These are phyloP conservation scores for Campopleginae sp. DNA, from an alignment of 2,888 invertebrate genomes.

Conservation along the genomic window DNA sequence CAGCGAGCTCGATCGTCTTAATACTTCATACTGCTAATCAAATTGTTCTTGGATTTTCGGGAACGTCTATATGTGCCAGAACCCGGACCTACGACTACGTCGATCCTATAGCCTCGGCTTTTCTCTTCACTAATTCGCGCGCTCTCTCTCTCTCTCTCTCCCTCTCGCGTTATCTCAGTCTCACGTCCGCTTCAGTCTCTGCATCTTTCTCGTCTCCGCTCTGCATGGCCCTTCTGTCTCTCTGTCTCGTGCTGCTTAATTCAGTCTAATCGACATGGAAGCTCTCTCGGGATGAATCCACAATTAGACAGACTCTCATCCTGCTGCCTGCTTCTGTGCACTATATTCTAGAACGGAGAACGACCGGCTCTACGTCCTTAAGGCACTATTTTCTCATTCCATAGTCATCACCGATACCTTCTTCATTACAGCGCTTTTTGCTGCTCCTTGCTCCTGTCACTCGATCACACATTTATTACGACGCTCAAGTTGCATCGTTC, in stretches of 20 bases:
- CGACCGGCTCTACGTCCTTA: not conserved
- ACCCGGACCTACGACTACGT: constrained; percentile 77
- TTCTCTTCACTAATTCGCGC: constrained; percentile 13
- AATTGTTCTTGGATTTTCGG: constrained; percentile 68
- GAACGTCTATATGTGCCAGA: constrained; percentile 31
- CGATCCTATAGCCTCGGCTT: constrained; percentile 58
- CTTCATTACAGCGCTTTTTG: not conserved
- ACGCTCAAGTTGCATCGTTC: no score
- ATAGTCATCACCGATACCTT: constrained; percentile 41
- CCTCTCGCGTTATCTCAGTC: not conserved
- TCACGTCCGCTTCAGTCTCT: not conserved
- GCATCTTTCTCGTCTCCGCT: not conserved
- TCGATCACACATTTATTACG: constrained; percentile 21
- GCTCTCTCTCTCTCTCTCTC: not conserved
- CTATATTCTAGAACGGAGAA: not conserved
- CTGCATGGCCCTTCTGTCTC: constrained; percentile 14
- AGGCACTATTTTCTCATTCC: constrained; percentile 29
- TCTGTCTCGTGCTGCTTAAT: constrained; percentile 71
- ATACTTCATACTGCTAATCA: constrained; percentile 59
- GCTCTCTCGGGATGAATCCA: constrained; percentile 59
- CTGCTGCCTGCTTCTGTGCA: constrained; percentile 24
- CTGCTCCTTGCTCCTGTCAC: constrained; percentile 2
- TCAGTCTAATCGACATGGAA: constrained; percentile 76
- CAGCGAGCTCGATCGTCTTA: constrained; percentile 30
- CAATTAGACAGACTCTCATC: constrained; percentile 53